A percentile compares a stretch with the other conserved stretches of the same genome.
Conservation (phyloP, 1,140 invertebrate genomes). For the Episyrphus balteatus region DNA sequence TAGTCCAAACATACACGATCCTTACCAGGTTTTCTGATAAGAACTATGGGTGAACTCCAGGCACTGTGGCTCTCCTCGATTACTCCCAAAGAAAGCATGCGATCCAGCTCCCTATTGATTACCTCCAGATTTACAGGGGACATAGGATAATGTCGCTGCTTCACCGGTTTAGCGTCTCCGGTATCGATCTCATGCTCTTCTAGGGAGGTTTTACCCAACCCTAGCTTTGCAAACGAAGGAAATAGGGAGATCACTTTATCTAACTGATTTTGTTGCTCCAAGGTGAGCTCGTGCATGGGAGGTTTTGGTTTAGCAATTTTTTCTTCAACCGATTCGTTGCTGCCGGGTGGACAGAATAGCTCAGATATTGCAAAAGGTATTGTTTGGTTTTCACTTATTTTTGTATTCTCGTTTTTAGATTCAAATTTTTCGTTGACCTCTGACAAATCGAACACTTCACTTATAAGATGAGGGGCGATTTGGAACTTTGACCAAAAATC, state of each 20-base stretch:
- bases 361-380: too few species aligned
- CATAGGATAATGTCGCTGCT: conserved; percentile 14
- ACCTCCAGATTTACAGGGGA: conserved; percentile 3
- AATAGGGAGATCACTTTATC: background rate
- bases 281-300: background rate
- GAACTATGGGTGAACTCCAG: background rate
- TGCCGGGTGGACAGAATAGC: too few species aligned
- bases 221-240: background rate
- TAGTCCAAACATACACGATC: too few species aligned
- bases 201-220: conserved; percentile 5
- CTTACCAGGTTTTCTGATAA: too few species aligned
- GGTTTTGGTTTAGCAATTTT: background rate
- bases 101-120: conserved; percentile 1
- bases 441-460: background rate
- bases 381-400: too few species aligned
- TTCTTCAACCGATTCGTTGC: too few species aligned
- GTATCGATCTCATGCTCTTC: conserved; percentile 20
- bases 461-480: background rate
- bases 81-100: conserved; percentile 3
- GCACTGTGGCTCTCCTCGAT: background rate
- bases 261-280: background rate
- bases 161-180: conserved; percentile 15
- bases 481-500: background rate
- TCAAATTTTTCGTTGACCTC: background rate
- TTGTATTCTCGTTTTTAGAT: too few species aligned